Evolutionary conservation across 2,888 invertebrate genomes (phyloP).

Genomic region (Agonopterix subpropinquella): DNA sequence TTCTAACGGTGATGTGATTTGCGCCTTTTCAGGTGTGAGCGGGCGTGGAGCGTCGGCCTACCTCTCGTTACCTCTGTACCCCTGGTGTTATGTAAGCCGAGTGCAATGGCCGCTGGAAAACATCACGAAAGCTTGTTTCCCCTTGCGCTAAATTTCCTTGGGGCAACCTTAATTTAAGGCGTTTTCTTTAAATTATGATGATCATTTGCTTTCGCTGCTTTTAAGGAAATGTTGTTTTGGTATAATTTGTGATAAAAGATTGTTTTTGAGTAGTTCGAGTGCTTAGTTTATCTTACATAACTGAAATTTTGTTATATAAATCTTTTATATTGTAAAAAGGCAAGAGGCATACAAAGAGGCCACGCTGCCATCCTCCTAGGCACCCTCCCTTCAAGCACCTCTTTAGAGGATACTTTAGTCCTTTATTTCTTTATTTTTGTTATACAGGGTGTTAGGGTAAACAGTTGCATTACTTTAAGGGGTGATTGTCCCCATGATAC

Average conservation of each 20-base stretch:
- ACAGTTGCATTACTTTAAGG: no score
- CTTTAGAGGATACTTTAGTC: no score
- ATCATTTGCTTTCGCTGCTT: constrained; percentile 29
- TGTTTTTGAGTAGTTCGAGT: no score
- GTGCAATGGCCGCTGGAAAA: constrained; percentile 70
- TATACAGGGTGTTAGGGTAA: no score
- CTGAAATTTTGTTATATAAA: no score
- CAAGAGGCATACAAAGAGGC: no score
- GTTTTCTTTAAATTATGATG: constrained; percentile 33
- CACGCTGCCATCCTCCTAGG: no score
- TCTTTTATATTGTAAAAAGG: no score
- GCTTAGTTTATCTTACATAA: no score
- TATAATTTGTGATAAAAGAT: constrained; percentile 27
- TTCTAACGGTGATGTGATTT: constrained; percentile 25
- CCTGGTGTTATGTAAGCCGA: constrained; percentile 69
- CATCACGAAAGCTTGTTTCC: constrained; percentile 46
- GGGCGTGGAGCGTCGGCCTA: constrained; percentile 30
- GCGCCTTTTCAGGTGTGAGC: constrained; percentile 21
- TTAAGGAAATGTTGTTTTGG: constrained; percentile 20
- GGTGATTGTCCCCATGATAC: no score
- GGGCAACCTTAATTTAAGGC: constrained; percentile 37
- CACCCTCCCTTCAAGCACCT: no score
- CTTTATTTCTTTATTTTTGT: no score
- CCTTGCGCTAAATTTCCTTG: constrained; percentile 35
- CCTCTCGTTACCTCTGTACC: constrained; percentile 63